Evolutionary conservation across 2,113 vertebrate genomes (phyloP).

Genomic region (Aleadryas rufinucha): DNA sequence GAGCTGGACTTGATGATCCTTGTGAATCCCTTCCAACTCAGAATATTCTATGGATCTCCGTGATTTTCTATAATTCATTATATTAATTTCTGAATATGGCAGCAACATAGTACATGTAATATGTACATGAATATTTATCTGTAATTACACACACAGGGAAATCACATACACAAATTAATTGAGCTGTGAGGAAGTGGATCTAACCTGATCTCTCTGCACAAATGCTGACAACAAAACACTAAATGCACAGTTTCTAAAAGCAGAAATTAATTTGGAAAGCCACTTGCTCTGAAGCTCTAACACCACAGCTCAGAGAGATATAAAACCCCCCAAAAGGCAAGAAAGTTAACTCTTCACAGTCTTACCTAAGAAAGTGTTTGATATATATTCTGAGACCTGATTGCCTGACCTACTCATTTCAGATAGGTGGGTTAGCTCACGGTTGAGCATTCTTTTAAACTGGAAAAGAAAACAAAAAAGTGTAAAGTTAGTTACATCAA

Average conservation of each 20-base stretch:
- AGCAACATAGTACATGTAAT: background rate
- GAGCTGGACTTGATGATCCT: background rate
- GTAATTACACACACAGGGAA: background rate
- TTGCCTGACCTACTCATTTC: conserved; percentile 99
- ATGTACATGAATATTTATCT: background rate
- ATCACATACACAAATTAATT: background rate
- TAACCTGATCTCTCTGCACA: background rate
- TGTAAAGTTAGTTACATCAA: background rate
- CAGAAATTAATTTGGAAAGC: background rate
- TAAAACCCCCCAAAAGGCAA: background rate
- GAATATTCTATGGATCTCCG: background rate
- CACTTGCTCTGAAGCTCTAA: background rate
- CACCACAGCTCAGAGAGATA: background rate
- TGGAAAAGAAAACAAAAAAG: conserved; percentile 64
- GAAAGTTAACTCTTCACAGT: background rate
- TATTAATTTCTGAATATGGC: background rate
- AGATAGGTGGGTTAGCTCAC: conserved; percentile 95
- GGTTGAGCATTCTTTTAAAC: conserved; percentile 99
- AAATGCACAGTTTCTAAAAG: background rate
- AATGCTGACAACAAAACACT: background rate
- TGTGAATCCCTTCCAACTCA: background rate
- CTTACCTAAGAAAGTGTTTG: conserved; percentile 98
- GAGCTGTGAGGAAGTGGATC: background rate
- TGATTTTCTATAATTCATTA: background rate
- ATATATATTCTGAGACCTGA: conserved; percentile 98